phyloP scores from a whole-genome alignment of 1,140 invertebrate genomes.

The Diorhabda carinulata region DNA sequence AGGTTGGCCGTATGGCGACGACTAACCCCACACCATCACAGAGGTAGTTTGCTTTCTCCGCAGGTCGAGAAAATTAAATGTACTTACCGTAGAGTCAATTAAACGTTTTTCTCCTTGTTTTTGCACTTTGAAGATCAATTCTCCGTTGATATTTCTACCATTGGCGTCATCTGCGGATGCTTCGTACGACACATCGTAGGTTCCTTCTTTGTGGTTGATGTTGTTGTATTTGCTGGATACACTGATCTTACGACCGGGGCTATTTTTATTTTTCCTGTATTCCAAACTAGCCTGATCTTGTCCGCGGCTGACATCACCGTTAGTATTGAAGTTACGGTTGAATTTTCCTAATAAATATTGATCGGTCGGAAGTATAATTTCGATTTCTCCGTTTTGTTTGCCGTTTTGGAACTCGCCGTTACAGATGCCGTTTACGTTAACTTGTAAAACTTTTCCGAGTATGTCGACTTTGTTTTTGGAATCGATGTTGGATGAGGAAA shows the following conservation, averaged over 20 bases:
- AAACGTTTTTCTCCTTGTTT: conserved; percentile 47
- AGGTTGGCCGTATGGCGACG: too few species aligned
- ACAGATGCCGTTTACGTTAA: conserved; percentile 52
- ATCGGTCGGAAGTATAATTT: conserved; percentile 56
- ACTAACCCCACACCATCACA: too few species aligned
- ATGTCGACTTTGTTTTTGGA: conserved; percentile 62
- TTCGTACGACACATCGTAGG: conserved; percentile 44
- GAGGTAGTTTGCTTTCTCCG: too few species aligned
- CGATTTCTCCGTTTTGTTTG: conserved; percentile 48
- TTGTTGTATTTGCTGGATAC: conserved; percentile 43
- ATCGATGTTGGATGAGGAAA: conserved; percentile 55
- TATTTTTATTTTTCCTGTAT: conserved; percentile 54
- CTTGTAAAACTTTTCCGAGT: conserved; percentile 53
- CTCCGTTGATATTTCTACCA: conserved; percentile 48
- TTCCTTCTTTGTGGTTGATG: conserved; percentile 48
- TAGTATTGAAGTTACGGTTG: conserved; percentile 45
- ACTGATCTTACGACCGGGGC: conserved; percentile 48
- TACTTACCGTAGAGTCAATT: conserved; percentile 45
- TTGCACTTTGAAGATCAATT: conserved; percentile 44
- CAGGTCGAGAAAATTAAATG: background rate
- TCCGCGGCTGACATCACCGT: conserved; percentile 48
- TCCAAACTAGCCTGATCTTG: conserved; percentile 49
- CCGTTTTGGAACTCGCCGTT: conserved; percentile 47
- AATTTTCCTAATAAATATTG: conserved; percentile 52
- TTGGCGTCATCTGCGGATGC: conserved; percentile 38